A percentile compares a stretch with the other conserved stretches of the same genome.
phyloP scores from a whole-genome alignment of 2,797 vertebrate species.

The Melanotaenia maccullochi region DNA sequence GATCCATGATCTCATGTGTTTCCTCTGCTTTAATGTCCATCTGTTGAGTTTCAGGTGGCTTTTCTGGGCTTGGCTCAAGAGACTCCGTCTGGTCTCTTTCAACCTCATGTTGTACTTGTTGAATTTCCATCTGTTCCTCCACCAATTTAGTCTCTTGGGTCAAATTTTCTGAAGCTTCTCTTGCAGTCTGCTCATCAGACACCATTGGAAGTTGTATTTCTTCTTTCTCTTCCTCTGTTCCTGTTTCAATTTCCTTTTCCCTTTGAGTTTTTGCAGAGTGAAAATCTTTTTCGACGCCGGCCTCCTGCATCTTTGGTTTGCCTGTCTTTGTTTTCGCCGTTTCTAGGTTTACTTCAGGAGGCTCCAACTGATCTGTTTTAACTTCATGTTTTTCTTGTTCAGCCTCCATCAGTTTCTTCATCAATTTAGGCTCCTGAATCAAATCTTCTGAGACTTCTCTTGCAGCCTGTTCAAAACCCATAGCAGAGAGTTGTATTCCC shows the following conservation, averaged over 20 bases:
- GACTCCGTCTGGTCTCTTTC: constrained; percentile 22
- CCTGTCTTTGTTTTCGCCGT: constrained; percentile 32
- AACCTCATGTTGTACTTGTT: constrained; percentile 44
- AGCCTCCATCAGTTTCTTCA: constrained; percentile 22
- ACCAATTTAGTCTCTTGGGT: constrained; percentile 31
- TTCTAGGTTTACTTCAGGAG: neutral
- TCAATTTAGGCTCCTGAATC: constrained; percentile 34
- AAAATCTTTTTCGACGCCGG: constrained; percentile 15
- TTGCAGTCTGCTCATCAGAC: constrained; percentile 29
- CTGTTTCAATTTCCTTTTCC: constrained; percentile 16
- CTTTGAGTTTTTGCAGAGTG: constrained; percentile 17
- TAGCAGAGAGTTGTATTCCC: neutral
- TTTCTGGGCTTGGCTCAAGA: constrained; percentile 12
- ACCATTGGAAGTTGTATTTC: constrained; percentile 3
- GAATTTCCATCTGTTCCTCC: constrained; percentile 28
- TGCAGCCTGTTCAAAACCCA: constrained; percentile 25
- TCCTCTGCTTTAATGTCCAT: constrained; percentile 28
- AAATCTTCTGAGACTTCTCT: constrained; percentile 41
- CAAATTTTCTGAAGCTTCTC: constrained; percentile 39
- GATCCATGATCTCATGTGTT: constrained; percentile 14
- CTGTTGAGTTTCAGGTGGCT: constrained; percentile 13
- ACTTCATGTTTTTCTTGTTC: constrained; percentile 44
- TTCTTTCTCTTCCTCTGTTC: constrained; percentile 18
- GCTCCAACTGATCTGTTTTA: constrained; percentile 20
- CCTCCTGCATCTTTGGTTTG: constrained; percentile 37